Evolutionary conservation across 2,797 vertebrate species (phyloP).

Genomic region (Urosaurus nigricauda): DNA sequence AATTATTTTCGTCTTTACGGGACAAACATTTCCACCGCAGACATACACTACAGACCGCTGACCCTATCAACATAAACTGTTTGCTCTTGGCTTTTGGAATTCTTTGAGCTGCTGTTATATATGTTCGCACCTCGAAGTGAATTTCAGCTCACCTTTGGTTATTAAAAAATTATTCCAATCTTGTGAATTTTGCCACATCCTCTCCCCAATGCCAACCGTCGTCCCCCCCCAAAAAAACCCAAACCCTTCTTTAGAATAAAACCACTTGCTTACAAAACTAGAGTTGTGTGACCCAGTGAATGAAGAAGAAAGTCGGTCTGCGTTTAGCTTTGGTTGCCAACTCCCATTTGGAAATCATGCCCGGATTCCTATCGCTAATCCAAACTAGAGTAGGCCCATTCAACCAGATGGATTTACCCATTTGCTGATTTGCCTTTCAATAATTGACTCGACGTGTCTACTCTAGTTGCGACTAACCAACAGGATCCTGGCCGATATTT

Average conservation of each 20-base stretch:
- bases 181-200: neutral
- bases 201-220: neutral
- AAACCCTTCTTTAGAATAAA: neutral
- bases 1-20: conserved; percentile 23
- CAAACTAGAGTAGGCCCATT: too few species aligned
- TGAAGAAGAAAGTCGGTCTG: neutral
- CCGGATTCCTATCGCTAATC: too few species aligned
- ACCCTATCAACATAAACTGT: conserved; percentile 9
- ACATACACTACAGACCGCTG: neutral
- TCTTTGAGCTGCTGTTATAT: conserved; percentile 15
- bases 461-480: too few species aligned
- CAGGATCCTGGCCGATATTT: neutral
- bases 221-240: too few species aligned
- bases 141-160: neutral
- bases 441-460: too few species aligned
- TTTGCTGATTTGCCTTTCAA: too few species aligned
- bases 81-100: conserved; percentile 7
- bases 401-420: too few species aligned
- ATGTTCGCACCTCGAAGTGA: neutral
- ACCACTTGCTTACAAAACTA: neutral
- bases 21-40: conserved; percentile 30
- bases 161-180: neutral
- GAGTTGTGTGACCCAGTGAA: neutral
- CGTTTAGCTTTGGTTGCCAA: neutral
- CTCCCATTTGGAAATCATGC: neutral